These are phyloP conservation scores for Diabrotica balteata DNA, from an alignment of 2,888 invertebrate species.

Conservation along the genomic window DNA sequence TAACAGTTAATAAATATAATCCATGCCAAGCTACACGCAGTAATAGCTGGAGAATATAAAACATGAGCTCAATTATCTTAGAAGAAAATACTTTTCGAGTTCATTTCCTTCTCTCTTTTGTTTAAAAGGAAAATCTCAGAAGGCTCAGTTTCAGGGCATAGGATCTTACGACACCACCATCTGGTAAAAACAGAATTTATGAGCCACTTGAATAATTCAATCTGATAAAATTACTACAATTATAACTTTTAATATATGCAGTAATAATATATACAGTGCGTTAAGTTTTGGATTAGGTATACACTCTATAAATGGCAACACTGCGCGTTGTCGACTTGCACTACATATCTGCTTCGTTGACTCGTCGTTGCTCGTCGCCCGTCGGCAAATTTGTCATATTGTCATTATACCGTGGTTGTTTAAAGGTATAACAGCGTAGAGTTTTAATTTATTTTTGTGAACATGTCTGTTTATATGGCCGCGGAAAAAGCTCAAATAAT, in stretches of 20 bases:
- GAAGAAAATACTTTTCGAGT: slow-evolving; percentile 8
- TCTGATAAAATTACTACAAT: background rate
- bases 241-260: background rate
- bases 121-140: background rate
- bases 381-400: no score
- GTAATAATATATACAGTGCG: background rate
- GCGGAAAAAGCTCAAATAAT: no score
- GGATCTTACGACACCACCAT: slow-evolving; percentile 15
- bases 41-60: slow-evolving; percentile 10
- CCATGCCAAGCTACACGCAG: background rate
- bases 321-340: no score
- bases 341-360: no score
- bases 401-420: no score
- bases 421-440: no score
- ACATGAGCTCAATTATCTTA: slow-evolving; percentile 13
- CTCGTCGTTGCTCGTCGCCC: no score
- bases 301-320: no score
- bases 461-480: no score
- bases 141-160: background rate
- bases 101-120: slow-evolving; percentile 8
- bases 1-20: slow-evolving; percentile 8
- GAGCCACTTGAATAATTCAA: slow-evolving; percentile 7
- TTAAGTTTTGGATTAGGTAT: no score
- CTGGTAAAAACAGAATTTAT: slow-evolving; percentile 16
- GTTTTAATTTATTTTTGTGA: no score